Base-by-base conservation (phyloP, 2,888 invertebrate genomes). In the Amphiduros pacificus region DNA sequence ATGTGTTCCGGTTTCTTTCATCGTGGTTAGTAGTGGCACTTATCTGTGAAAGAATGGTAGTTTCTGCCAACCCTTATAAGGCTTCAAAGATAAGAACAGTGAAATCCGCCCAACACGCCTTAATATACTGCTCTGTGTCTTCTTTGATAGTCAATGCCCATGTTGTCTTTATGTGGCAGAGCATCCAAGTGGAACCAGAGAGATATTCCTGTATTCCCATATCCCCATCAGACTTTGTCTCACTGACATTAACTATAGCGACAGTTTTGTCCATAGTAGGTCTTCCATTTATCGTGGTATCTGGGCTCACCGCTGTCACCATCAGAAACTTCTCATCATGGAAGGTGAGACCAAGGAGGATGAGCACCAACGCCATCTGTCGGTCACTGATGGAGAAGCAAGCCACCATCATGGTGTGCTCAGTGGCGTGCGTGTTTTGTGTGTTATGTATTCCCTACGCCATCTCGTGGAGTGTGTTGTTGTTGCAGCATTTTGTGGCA, bases 1-100 rank as follows among this genome's bases (percentile, higher is more conserved):
- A 58, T 27, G 58, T 58, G 17, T 36, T 58, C 14, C 5, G 58
- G n/a, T 58, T 58, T 29, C 17, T 58, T 24, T 50, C 58, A 17
- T 58, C 58, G 14, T 58, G 58, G 58, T n/a, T 58, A 40, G 2
- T 58, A 14, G 58, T 58, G 2, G 58, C 58, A 11, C 22, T 58
- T 11, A 44, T 48, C 11, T 28, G 29, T 20, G 58, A 58, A 17
- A 31, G 58, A 5, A 27, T 51, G 5, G n/a, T 36, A n/a, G 58
- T 58, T 6, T 27, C 58, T 11, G 24, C 58, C 27, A 51, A 48
- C 22, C 58, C 58, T 6, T 58, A 58, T 36, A 58, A 51, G 36
- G 36, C 27, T 5, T 58, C 51, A 5, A 58, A 51, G 40, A 29
- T 36, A 24, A 31, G 28, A 14, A 51, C 6, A 2, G 22, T 51